Percentiles rank a stretch among this genome's conserved stretches.
phyloP scores from a whole-genome alignment of 2,113 vertebrate species.

The Oryzias melastigma region DNA sequence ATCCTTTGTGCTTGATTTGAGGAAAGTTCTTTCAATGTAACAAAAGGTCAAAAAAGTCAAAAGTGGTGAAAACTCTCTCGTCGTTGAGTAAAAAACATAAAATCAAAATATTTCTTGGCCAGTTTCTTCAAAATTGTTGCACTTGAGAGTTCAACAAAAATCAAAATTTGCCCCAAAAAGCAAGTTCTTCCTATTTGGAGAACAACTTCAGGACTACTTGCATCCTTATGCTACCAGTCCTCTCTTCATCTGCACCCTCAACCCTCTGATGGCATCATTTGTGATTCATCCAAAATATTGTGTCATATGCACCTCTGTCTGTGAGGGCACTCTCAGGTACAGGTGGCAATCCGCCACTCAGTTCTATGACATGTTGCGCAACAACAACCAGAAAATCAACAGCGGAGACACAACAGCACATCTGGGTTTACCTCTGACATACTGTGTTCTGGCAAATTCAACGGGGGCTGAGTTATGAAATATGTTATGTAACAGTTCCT shows the following conservation, averaged over 20 bases:
- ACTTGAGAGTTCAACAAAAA: not conserved
- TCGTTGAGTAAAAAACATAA: not conserved
- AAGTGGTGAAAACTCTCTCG: not conserved
- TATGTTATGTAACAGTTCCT: slow-evolving; percentile 45
- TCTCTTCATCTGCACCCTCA: not conserved
- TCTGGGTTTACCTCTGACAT: slow-evolving; percentile 1
- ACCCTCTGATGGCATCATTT: slow-evolving; percentile 25
- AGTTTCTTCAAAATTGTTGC: not conserved
- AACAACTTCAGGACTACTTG: not conserved
- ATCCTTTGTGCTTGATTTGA: not conserved
- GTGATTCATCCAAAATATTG: not conserved
- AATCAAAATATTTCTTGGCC: not conserved
- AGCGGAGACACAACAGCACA: not conserved
- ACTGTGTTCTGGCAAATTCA: slow-evolving; percentile 3
- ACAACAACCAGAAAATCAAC: slow-evolving; percentile 30
- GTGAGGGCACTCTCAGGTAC: slow-evolving; percentile 10
- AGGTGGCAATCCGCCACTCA: slow-evolving; percentile 13
- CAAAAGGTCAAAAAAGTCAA: not conserved
- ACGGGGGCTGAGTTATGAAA: slow-evolving; percentile 27
- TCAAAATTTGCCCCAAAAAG: not conserved
- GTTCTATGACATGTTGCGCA: slow-evolving; percentile 40
- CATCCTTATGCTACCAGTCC: not conserved
- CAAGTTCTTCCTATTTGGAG: not conserved
- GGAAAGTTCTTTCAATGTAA: not conserved
- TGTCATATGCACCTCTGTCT: slow-evolving; percentile 10